Conservation (phyloP, 1,140 invertebrate species). For the Meloidogyne exigua region DNA sequence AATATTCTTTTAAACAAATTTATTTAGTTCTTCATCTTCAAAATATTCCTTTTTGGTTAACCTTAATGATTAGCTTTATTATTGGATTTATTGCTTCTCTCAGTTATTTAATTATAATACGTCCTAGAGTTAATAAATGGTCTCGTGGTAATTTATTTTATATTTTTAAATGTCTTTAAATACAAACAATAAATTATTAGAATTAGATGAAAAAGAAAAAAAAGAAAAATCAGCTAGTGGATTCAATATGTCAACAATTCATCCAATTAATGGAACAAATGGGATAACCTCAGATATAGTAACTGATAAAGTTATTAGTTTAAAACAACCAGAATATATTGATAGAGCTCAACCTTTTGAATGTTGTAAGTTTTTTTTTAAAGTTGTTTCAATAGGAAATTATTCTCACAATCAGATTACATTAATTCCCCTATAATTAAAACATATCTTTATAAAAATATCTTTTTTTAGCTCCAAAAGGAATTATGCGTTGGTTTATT, state of each 20-base stretch:
- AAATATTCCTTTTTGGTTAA: conserved; percentile 80
- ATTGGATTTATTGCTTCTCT: conserved; percentile 73
- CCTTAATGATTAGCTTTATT: conserved; percentile 72
- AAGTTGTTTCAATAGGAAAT: background rate
- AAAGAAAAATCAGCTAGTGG: background rate
- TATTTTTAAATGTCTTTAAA: background rate
- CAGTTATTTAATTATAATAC: conserved; percentile 72
- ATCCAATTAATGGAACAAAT: background rate
- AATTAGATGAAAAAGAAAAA: conserved; percentile 1
- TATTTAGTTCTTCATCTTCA: conserved; percentile 79
- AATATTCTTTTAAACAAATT: background rate
- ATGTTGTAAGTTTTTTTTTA: conserved; percentile 2
- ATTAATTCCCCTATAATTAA: too few species aligned
- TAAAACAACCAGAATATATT: background rate
- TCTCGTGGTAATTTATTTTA: background rate
- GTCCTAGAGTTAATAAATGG: conserved; percentile 18
- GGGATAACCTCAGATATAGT: background rate
- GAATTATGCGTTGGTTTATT: conserved; percentile 33
- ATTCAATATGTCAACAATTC: background rate
- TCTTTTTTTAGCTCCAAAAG: conserved; percentile 35
- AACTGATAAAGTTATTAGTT: background rate
- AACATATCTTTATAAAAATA: too few species aligned
- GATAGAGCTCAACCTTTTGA: conserved; percentile 18
- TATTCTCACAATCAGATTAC: too few species aligned
- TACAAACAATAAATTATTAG: background rate